Evolutionary conservation across 2,113 vertebrate genomes (phyloP).

Genomic region (Cnemophilus loriae): DNA sequence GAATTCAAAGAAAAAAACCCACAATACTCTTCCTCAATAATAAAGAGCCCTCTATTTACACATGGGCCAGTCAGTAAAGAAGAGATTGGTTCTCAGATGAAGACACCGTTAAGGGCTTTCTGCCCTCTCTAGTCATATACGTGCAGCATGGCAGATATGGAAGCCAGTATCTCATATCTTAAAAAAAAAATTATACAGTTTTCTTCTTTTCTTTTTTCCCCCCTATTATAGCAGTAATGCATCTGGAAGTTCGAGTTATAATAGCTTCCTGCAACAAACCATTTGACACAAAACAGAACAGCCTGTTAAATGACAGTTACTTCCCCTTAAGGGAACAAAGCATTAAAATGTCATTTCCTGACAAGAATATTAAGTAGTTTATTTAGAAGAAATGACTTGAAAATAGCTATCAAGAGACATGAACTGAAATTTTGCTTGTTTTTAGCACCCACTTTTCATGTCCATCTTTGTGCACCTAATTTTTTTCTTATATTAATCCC

Average conservation of each 20-base stretch:
- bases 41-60: slow-evolving; percentile 68
- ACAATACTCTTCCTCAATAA: slow-evolving; percentile 45
- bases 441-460: slow-evolving; percentile 79
- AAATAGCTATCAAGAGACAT: slow-evolving; percentile 74
- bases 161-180: slow-evolving; percentile 62
- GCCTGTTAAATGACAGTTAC: slow-evolving; percentile 66
- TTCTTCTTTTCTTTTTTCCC: background rate
- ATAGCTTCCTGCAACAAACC: slow-evolving; percentile 79
- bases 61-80: slow-evolving; percentile 57
- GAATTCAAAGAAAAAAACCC: slow-evolving; percentile 31
- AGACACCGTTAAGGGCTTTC: background rate
- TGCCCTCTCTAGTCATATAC: slow-evolving; percentile 21
- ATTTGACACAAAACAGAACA: slow-evolving; percentile 68
- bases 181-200: background rate
- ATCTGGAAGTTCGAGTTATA: slow-evolving; percentile 72
- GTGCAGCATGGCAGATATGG: slow-evolving; percentile 65
- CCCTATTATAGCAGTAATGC: slow-evolving; percentile 71
- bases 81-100: slow-evolving; percentile 25
- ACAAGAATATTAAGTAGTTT: slow-evolving; percentile 69
- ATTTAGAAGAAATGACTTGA: slow-evolving; percentile 71
- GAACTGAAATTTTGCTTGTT: slow-evolving; percentile 68
- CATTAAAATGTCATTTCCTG: slow-evolving; percentile 66
- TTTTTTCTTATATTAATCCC: slow-evolving; percentile 65
- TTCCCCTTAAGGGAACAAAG: slow-evolving; percentile 70
- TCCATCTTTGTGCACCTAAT: slow-evolving; percentile 72